Evolutionary conservation across 1,140 invertebrate genomes (phyloP).

Genomic region (Calephelis virginiensis): DNA sequence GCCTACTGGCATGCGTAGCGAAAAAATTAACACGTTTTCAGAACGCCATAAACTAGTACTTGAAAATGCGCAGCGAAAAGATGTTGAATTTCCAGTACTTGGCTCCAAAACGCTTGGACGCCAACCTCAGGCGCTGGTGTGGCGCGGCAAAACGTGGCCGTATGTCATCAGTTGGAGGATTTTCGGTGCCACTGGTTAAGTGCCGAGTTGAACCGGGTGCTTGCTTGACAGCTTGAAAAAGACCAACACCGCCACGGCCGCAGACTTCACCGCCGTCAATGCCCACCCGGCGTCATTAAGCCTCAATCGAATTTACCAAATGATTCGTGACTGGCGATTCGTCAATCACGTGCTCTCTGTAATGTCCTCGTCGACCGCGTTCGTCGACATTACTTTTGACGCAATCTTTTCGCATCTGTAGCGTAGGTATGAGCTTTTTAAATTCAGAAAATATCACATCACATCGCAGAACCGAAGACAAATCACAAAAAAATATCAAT

Average conservation of each 20-base stretch:
- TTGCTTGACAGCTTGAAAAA: background rate
- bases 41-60: constrained; percentile 3
- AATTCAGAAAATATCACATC: background rate
- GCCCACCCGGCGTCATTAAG: background rate
- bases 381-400: constrained; percentile 5
- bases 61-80: constrained; percentile 1
- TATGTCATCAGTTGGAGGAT: background rate
- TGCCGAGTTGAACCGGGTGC: background rate
- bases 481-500: background rate
- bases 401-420: background rate
- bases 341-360: background rate
- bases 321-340: constrained; percentile 9
- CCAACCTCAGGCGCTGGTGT: background rate
- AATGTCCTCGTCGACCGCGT: constrained; percentile 2
- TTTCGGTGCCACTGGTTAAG: background rate
- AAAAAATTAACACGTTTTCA: constrained; percentile 3
- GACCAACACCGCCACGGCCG: background rate
- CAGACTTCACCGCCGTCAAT: background rate
- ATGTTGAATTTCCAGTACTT: background rate
- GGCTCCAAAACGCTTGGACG: background rate
- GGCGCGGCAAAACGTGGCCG: background rate
- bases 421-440: background rate
- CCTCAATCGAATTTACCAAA: background rate
- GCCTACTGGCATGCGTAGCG: background rate
- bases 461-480: background rate